Percentiles rank a stretch among this genome's conserved stretches.
These are phyloP conservation scores for Helarctos malayanus DNA, from an alignment of 2,797 vertebrate genomes.

Conservation along the genomic window DNA sequence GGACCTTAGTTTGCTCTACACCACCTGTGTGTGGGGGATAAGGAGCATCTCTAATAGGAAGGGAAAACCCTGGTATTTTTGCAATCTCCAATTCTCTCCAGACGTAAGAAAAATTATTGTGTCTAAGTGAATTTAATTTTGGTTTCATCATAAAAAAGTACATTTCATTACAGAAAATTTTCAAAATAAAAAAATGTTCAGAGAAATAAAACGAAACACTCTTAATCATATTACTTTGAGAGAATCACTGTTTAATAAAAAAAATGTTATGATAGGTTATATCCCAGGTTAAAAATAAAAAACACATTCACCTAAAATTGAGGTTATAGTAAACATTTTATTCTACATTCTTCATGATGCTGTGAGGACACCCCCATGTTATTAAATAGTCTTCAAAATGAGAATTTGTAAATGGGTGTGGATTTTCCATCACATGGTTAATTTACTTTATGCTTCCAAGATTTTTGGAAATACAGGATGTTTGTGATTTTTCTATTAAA, in stretches of 20 bases:
- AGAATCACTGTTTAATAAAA: conserved; percentile 2
- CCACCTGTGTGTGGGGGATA: neutral
- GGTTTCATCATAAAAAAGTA: conserved; percentile 63
- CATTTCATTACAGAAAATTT: conserved; percentile 54
- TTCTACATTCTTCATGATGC: conserved; percentile 26
- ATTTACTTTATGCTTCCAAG: conserved; percentile 49
- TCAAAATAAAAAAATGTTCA: neutral
- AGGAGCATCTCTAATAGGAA: neutral
- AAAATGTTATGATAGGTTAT: neutral
- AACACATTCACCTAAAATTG: conserved; percentile 18
- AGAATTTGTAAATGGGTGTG: conserved; percentile 26
- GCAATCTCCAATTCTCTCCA: conserved; percentile 15
- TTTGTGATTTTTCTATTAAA: conserved; percentile 1
- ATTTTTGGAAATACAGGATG: neutral
- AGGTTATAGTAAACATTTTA: conserved; percentile 30
- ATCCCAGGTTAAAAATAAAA: conserved; percentile 44
- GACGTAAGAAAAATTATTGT: conserved; percentile 32
- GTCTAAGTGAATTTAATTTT: conserved; percentile 62
- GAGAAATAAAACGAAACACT: conserved; percentile 44
- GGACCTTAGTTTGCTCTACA: neutral
- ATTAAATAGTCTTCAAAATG: neutral
- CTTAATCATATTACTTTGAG: neutral
- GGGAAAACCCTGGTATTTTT: neutral
- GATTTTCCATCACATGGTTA: conserved; percentile 12
- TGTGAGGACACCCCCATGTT: neutral